A percentile compares a stretch with the other conserved stretches of the same genome.
Evolutionary conservation across 2,888 invertebrate species (phyloP).

Genomic region (Xylophagus ater): DNA sequence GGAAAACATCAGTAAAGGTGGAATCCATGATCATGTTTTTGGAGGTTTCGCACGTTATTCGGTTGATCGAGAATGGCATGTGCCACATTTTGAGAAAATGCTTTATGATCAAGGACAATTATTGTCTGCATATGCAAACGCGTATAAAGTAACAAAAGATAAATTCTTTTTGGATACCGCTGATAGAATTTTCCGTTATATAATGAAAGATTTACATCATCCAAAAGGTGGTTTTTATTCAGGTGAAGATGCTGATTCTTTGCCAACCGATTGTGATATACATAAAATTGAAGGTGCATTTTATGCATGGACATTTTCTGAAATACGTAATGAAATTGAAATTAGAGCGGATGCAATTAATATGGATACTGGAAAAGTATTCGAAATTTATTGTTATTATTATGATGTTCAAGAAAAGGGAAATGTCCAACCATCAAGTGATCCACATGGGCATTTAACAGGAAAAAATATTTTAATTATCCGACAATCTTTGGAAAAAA

Average conservation of each 20-base stretch:
- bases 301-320: conserved; percentile 79
- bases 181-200: conserved; percentile 72
- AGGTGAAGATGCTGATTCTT: conserved; percentile 93
- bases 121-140: conserved; percentile 65
- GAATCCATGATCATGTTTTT: conserved; percentile 89
- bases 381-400: conserved; percentile 66
- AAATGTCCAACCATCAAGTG: conserved; percentile 65
- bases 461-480: conserved; percentile 77
- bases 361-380: conserved; percentile 23
- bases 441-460: conserved; percentile 80
- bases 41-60: conserved; percentile 68
- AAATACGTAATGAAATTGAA: conserved; percentile 47
- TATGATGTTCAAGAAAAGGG: conserved; percentile 65
- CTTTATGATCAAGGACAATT: conserved; percentile 91
- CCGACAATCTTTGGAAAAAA: conserved; percentile 56
- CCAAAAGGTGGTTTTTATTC: conserved; percentile 83
- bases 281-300: conserved; percentile 90
- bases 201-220: conserved; percentile 72
- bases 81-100: conserved; percentile 98
- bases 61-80: conserved; percentile 86
- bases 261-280: conserved; percentile 50
- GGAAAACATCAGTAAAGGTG: conserved; percentile 79
- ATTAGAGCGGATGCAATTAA: conserved; percentile 35
- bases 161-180: conserved; percentile 60
- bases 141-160: conserved; percentile 68